Base-by-base conservation (phyloP, 2,113 vertebrate genomes). In the Pseudorhombus dupliciocellatus region DNA sequence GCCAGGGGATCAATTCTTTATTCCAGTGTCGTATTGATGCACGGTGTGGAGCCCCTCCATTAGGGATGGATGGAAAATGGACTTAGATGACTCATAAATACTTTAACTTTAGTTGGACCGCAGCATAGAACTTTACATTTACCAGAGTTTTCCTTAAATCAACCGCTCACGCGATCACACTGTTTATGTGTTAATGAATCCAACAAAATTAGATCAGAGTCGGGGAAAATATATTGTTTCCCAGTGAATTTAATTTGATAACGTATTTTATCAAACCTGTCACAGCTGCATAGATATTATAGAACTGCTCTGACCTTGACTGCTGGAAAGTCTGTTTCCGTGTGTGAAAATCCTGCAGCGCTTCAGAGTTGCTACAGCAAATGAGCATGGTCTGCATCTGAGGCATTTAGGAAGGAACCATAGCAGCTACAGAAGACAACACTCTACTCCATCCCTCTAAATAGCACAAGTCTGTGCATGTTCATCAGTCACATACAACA, bases 51-150 rank as follows among this genome's bases (percentile, higher is more conserved):
- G 62, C 53, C 31, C 55, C 9, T 15, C 48, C 62, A 74, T 66
- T 73, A 77, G 78, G 79, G 80, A 84, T 73, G 66, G 86, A 83
- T 51, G 77, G 53, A 31, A 80, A 83, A 75, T 15, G 0, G 40
- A 60, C 31, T 77, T 30, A 26, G 21, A 55, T 66, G 77, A 79
- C 56, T 79, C 85, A 73, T 78, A 78, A 80, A 81, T 76, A 85
- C 68, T 77, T 40, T 40, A 2, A 9, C 11, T 5, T 5, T 89
- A 88, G 64, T 55, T 30, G 58, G 71, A 70, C 18, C 31, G 50
- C 70, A 78, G 62, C 57, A 37, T 77, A 53, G 67, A 87, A 68
- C 61, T 83, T 80, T 80, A 71, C 55, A 67, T 80, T 67, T 52
- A 65, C 70, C 25, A 20, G 4, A 21, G 58, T 75, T 65, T 46